Percentiles rank a stretch among this genome's conserved stretches.
Conservation (phyloP, 1,140 invertebrate genomes). For the Drosophila repleta region DNA sequence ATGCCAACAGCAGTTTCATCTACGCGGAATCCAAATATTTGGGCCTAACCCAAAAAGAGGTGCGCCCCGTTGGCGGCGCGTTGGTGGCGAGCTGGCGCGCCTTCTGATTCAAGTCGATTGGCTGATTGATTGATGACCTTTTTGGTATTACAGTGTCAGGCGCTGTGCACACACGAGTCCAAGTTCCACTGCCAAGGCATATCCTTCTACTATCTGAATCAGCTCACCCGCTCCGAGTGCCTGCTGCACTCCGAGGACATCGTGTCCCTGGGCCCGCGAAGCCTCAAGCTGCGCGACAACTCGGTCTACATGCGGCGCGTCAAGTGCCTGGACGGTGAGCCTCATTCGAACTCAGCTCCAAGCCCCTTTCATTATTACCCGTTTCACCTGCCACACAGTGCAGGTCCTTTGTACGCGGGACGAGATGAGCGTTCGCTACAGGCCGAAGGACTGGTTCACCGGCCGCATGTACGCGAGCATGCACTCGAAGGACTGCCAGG, state of each 20-base stretch:
- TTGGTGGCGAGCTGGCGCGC: slow-evolving; percentile 44
- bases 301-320: slow-evolving; percentile 84
- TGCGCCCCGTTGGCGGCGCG: slow-evolving; percentile 55
- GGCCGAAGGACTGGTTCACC: slow-evolving; percentile 85
- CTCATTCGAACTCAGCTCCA: not conserved
- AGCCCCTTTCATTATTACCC: not conserved
- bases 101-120: slow-evolving; percentile 71
- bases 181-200: slow-evolving; percentile 82
- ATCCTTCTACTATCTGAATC: slow-evolving; percentile 66
- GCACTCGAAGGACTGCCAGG: slow-evolving; percentile 86
- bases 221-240: slow-evolving; percentile 76
- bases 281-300: slow-evolving; percentile 71
- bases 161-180: slow-evolving; percentile 70
- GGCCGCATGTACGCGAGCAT: slow-evolving; percentile 87
- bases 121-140: slow-evolving; percentile 69
- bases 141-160: slow-evolving; percentile 70
- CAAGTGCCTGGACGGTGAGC: slow-evolving; percentile 84
- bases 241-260: slow-evolving; percentile 85
- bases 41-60: slow-evolving; percentile 82
- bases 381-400: slow-evolving; percentile 82
- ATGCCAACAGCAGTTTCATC: slow-evolving; percentile 81
- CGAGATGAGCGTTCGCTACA: slow-evolving; percentile 86
- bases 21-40: slow-evolving; percentile 80
- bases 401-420: slow-evolving; percentile 85
- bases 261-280: slow-evolving; percentile 84